Evolutionary conservation across 2,797 vertebrate species (phyloP).

Genomic region (Atherinosoma microstoma): DNA sequence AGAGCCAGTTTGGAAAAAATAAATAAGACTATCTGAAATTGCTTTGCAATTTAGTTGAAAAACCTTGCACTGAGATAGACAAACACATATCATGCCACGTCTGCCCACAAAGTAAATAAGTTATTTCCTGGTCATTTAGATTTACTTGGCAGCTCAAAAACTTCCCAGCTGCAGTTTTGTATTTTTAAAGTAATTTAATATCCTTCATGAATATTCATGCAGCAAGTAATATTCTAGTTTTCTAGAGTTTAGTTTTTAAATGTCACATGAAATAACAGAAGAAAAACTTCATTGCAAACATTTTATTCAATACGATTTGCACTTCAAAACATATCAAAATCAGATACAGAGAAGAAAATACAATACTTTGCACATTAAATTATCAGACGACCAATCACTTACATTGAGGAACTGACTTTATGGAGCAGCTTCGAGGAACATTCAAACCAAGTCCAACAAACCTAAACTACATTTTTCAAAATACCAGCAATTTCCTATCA

Average conservation of each 20-base stretch:
- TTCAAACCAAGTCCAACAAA: slow-evolving; percentile 31
- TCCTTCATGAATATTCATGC: neutral
- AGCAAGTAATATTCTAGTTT: neutral
- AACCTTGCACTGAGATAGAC: neutral
- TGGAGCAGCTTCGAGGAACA: slow-evolving; percentile 50
- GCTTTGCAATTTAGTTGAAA: no score
- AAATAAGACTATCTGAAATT: neutral
- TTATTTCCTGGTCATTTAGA: neutral
- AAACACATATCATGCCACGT: neutral
- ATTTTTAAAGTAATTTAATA: neutral
- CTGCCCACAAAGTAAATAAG: neutral
- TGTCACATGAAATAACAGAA: neutral
- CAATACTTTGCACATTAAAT: slow-evolving; percentile 61
- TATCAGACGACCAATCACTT: slow-evolving; percentile 58
- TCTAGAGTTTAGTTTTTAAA: neutral
- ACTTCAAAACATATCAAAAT: slow-evolving; percentile 88
- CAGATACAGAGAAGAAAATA: slow-evolving; percentile 72
- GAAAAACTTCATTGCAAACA: slow-evolving; percentile 61
- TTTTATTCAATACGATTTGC: slow-evolving; percentile 80
- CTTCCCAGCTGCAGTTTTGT: no score
- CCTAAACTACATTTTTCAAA: slow-evolving; percentile 15
- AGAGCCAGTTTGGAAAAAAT: no score
- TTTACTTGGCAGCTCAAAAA: neutral
- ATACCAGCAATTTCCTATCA: slow-evolving; percentile 30
- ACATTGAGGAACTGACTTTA: slow-evolving; percentile 53